These are phyloP conservation scores for Drosophila tripunctata DNA, from an alignment of 2,888 invertebrate genomes.

Conservation along the genomic window DNA sequence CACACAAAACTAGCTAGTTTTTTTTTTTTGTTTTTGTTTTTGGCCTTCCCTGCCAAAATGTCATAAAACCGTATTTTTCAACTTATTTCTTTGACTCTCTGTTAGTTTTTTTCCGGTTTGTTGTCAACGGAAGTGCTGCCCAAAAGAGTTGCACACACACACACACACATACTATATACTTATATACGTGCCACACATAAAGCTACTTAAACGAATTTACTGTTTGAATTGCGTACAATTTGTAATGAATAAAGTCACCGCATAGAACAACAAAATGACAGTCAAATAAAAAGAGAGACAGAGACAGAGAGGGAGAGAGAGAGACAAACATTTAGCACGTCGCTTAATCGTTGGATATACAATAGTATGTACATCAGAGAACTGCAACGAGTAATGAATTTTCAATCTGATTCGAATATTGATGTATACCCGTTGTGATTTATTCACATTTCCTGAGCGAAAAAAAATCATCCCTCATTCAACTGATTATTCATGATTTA, in stretches of 20 bases:
- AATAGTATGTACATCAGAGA: too few relatives aligned
- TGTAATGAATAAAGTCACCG: slow-evolving; percentile 1
- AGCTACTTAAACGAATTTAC: slow-evolving; percentile 62
- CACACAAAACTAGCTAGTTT: too few relatives aligned
- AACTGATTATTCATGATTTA: too few relatives aligned
- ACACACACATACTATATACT: slow-evolving; percentile 5
- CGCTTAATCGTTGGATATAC: background rate
- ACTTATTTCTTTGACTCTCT: slow-evolving; percentile 10
- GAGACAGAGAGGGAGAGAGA: too few relatives aligned
- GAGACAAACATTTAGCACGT: slow-evolving; percentile 33
- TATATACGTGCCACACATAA: slow-evolving; percentile 30
- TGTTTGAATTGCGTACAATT: slow-evolving; percentile 33
- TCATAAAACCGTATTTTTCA: slow-evolving; percentile 40
- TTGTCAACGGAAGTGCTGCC: slow-evolving; percentile 66
- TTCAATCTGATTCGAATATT: too few relatives aligned
- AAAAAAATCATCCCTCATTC: too few relatives aligned
- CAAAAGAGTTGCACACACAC: slow-evolving; percentile 52
- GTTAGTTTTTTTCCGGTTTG: slow-evolving; percentile 7
- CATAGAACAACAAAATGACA: slow-evolving; percentile 7
- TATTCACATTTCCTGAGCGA: too few relatives aligned
- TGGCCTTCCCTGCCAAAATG: slow-evolving; percentile 51
- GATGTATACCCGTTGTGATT: too few relatives aligned
- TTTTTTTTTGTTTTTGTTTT: too few relatives aligned
- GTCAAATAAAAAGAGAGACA: too few relatives aligned
- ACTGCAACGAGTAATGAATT: too few relatives aligned